These are phyloP conservation scores for Luffia ferchaultella DNA, from an alignment of 2,888 invertebrate species.

Conservation along the genomic window DNA sequence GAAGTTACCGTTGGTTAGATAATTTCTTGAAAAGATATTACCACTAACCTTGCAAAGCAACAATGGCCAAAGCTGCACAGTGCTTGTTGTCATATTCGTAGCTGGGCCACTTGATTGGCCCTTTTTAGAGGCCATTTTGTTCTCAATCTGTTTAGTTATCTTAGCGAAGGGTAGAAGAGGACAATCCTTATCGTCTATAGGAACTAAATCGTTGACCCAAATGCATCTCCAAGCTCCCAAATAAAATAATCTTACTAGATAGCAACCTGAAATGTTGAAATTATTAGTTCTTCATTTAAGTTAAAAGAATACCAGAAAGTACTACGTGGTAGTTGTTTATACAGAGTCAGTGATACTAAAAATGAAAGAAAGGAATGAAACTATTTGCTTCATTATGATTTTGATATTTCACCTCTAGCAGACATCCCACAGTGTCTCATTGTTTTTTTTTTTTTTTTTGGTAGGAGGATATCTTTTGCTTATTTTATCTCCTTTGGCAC, in stretches of 20 bases:
- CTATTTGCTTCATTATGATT: too few species aligned
- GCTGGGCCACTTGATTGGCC: constrained; percentile 21
- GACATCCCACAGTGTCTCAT: too few species aligned
- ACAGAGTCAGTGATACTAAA: background rate
- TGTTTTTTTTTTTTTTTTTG: too few species aligned
- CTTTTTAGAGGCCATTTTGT: constrained; percentile 18
- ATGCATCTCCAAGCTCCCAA: constrained; percentile 52
- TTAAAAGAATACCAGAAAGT: too few species aligned
- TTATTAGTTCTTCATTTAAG: too few species aligned
- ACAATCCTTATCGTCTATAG: constrained; percentile 38
- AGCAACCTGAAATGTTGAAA: constrained; percentile 42
- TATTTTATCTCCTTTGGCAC: too few species aligned
- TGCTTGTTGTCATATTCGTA: constrained; percentile 23
- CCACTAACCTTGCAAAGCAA: constrained; percentile 54
- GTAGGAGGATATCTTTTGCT: too few species aligned
- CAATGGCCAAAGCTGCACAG: constrained; percentile 46
- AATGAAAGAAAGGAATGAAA: background rate
- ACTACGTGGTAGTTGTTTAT: background rate
- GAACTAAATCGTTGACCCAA: constrained; percentile 52
- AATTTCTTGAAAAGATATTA: too few species aligned
- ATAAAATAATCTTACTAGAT: constrained; percentile 46
- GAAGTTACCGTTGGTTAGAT: too few species aligned
- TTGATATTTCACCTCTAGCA: too few species aligned
- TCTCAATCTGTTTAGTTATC: accelerated
- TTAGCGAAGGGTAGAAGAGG: constrained; percentile 52